A percentile compares a stretch with the other conserved stretches of the same genome.
Evolutionary conservation across 2,797 vertebrate genomes (phyloP).

Genomic region (Gouania willdenowi): DNA sequence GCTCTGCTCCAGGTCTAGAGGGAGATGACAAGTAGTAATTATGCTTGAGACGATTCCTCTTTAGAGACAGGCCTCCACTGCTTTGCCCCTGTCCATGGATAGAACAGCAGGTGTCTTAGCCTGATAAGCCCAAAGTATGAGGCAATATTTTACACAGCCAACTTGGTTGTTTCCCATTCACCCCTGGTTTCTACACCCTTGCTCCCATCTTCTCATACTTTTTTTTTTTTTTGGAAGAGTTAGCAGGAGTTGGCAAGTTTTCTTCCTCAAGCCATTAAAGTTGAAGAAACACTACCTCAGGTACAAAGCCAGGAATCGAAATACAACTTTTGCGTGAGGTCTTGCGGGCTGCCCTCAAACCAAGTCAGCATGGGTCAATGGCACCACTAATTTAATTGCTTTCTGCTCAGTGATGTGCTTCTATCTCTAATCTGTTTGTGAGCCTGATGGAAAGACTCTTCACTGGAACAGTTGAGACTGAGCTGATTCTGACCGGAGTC

Average conservation of each 20-base stretch:
- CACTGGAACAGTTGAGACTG: constrained; percentile 32
- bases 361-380: constrained; percentile 42
- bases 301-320: not conserved
- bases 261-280: constrained; percentile 1
- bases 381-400: constrained; percentile 54
- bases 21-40: constrained; percentile 60
- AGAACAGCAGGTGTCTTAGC: constrained; percentile 45
- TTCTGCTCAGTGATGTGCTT: constrained; percentile 37
- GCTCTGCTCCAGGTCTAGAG: constrained; percentile 42
- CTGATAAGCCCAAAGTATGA: constrained; percentile 16
- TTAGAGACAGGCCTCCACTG: constrained; percentile 28
- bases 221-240: constrained; percentile 13
- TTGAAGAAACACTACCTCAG: constrained; percentile 16
- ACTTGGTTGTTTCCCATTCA: not conserved
- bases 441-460: constrained; percentile 32
- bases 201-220: constrained; percentile 11
- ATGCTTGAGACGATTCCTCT: constrained; percentile 54
- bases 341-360: constrained; percentile 16
- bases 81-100: constrained; percentile 27
- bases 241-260: constrained; percentile 6
- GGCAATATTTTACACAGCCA: constrained; percentile 8
- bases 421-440: constrained; percentile 50
- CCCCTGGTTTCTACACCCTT: not conserved
- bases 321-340: constrained; percentile 3
- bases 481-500: constrained; percentile 32